These are phyloP conservation scores for Standfussiana lucernea DNA, from an alignment of 2,888 invertebrate species.

Conservation along the genomic window DNA sequence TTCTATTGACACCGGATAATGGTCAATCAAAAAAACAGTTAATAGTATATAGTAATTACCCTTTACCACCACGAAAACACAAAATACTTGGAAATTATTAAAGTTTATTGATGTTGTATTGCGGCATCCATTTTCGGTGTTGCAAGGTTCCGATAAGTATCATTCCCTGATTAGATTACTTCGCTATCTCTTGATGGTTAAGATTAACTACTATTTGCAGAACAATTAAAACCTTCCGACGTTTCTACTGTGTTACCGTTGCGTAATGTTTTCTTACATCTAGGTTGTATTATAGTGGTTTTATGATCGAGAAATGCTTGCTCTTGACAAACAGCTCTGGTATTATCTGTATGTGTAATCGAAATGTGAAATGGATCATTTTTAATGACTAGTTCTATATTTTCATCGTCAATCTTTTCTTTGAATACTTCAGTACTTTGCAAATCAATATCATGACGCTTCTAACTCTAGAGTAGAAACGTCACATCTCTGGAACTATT, in stretches of 20 bases:
- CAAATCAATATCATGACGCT: not conserved
- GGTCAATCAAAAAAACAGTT: conserved; percentile 52
- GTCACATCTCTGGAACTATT: conserved; percentile 27
- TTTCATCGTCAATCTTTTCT: conserved; percentile 2
- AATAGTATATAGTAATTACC: conserved; percentile 51
- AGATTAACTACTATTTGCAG: conserved; percentile 89
- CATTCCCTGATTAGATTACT: conserved; percentile 82
- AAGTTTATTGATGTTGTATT: conserved; percentile 78
- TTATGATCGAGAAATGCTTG: conserved; percentile 54
- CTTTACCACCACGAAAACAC: conserved; percentile 48
- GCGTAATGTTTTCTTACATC: conserved; percentile 60
- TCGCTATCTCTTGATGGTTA: conserved; percentile 83
- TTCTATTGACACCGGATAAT: conserved; percentile 45
- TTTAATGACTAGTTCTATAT: not conserved
- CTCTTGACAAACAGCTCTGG: conserved; percentile 31
- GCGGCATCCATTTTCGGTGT: conserved; percentile 80
- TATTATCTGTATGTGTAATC: conserved; percentile 28
- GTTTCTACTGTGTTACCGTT: conserved; percentile 81
- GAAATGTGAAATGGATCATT: conserved; percentile 12
- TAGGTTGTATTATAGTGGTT: conserved; percentile 37
- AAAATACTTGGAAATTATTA: conserved; percentile 76
- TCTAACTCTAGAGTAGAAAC: not conserved
- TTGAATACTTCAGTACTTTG: not conserved
- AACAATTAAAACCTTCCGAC: conserved; percentile 76
- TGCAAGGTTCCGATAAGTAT: conserved; percentile 82